phyloP scores from a whole-genome alignment of 2,797 vertebrate genomes.

The Centropyge bicolor region DNA sequence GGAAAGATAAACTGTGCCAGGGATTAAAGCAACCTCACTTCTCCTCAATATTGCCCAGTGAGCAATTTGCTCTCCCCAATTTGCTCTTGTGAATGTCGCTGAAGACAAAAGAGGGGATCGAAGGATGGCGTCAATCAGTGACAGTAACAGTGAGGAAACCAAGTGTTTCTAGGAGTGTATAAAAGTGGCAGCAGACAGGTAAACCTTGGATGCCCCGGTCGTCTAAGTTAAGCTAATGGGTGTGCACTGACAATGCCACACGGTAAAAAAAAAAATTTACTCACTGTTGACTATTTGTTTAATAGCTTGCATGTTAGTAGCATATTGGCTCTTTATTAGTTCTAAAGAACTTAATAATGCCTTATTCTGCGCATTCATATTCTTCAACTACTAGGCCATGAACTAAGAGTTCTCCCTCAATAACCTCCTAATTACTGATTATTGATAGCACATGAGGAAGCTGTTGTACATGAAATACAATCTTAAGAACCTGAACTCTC shows the following conservation, averaged over 20 bases:
- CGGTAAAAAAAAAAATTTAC: too few species aligned
- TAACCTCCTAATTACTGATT: too few species aligned
- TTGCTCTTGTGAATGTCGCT: conserved; percentile 5
- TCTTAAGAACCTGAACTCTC: too few species aligned
- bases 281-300: too few species aligned
- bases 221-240: not conserved
- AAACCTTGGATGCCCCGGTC: not conserved
- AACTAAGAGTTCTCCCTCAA: too few species aligned
- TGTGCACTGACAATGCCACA: not conserved
- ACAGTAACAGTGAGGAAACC: not conserved
- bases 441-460: too few species aligned
- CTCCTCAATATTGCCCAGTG: not conserved
- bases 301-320: too few species aligned
- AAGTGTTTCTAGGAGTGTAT: not conserved
- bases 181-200: not conserved
- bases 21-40: not conserved
- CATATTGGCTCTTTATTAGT: too few species aligned
- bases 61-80: not conserved
- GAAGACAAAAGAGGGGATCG: not conserved
- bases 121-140: not conserved
- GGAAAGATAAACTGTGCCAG: not conserved
- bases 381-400: too few species aligned
- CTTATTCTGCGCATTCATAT: too few species aligned
- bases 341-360: too few species aligned
- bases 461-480: too few species aligned